A percentile compares a stretch with the other conserved stretches of the same genome.
These are phyloP conservation scores for Aspiorhynchus laticeps DNA, from an alignment of 2,113 vertebrate species.

Conservation along the genomic window DNA sequence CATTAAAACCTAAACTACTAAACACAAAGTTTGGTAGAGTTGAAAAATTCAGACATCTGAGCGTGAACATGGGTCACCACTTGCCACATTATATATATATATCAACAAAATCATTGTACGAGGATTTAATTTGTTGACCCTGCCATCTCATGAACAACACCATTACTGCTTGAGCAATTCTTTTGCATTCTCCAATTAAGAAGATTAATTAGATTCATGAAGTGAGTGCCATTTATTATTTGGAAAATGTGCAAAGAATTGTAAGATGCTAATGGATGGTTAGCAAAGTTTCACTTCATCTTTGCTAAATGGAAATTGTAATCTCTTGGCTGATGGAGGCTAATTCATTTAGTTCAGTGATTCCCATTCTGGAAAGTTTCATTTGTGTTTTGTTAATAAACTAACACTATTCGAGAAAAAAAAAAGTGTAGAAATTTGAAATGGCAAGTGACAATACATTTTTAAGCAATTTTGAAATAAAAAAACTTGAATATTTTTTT, in stretches of 20 bases:
- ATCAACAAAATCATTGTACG: neutral
- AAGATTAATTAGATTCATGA: constrained; percentile 22
- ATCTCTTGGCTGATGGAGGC: neutral
- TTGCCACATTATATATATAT: neutral
- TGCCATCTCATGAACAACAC: neutral
- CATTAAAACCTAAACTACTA: neutral
- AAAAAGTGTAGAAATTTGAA: too few species aligned
- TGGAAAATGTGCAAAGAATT: neutral
- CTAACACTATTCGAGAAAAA: too few species aligned
- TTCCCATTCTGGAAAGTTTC: neutral
- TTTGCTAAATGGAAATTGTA: neutral
- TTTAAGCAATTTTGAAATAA: too few species aligned
- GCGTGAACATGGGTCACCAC: neutral
- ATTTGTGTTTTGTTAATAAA: too few species aligned
- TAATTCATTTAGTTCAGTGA: constrained; percentile 13
- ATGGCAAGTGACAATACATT: too few species aligned
- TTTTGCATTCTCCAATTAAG: neutral
- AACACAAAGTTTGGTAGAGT: neutral
- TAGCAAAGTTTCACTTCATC: constrained; percentile 16
- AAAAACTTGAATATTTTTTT: too few species aligned
- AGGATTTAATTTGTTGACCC: neutral
- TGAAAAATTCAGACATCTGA: neutral
- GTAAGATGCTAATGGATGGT: neutral
- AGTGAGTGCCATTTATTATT: constrained; percentile 19
- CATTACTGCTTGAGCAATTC: constrained; percentile 10